phyloP scores from a whole-genome alignment of 2,113 vertebrate genomes.

The Gyps fulvus region DNA sequence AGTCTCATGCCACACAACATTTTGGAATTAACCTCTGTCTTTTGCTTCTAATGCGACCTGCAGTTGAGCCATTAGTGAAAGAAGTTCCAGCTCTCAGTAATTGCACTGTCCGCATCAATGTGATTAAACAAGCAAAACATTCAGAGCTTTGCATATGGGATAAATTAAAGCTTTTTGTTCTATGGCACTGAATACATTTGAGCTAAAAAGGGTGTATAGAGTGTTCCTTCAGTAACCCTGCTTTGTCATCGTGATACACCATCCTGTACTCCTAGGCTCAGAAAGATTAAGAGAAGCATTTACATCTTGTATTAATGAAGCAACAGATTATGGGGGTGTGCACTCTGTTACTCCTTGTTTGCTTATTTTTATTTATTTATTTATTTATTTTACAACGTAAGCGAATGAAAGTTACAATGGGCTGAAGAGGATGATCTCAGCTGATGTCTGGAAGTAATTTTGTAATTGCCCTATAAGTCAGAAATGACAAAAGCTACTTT shows the following conservation, averaged over 20 bases:
- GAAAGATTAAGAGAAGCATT: slow-evolving; percentile 41
- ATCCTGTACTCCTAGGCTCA: neutral
- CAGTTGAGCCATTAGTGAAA: neutral
- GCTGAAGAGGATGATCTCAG: slow-evolving; percentile 32
- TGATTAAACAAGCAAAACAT: neutral
- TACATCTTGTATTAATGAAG: slow-evolving; percentile 21
- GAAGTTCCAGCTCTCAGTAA: neutral
- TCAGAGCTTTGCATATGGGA: neutral
- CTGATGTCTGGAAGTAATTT: slow-evolving; percentile 48
- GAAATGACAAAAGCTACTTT: slow-evolving; percentile 19
- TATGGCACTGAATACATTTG: neutral
- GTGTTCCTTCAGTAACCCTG: slow-evolving; percentile 33
- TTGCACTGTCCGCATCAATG: neutral
- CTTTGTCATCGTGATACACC: slow-evolving; percentile 27
- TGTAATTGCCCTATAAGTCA: slow-evolving; percentile 26
- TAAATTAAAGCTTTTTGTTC: slow-evolving; percentile 24
- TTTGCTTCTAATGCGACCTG: neutral
- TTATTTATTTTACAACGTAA: slow-evolving; percentile 22
- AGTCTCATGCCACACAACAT: neutral
- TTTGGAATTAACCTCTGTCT: neutral
- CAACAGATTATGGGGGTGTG: slow-evolving; percentile 18
- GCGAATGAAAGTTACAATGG: neutral
- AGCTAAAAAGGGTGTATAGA: neutral
- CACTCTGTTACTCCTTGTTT: slow-evolving; percentile 22
- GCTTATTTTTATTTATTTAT: slow-evolving; percentile 18